phyloP scores from a whole-genome alignment of 2,888 invertebrate genomes.

The Leucophenga maculata region DNA sequence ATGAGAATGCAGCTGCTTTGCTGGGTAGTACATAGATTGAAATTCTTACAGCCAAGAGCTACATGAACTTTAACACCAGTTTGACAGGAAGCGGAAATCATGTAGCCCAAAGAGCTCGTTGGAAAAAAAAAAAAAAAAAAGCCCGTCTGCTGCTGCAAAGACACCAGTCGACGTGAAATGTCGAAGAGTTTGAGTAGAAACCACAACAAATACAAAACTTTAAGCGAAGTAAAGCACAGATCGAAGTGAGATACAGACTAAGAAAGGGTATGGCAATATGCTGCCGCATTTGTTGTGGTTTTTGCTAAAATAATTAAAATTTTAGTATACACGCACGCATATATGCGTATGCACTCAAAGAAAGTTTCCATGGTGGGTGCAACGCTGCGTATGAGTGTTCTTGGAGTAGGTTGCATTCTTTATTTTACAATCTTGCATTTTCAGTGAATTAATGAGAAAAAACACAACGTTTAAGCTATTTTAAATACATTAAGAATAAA shows the following conservation, averaged over 20 bases:
- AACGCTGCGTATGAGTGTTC: too few species aligned
- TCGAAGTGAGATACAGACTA: neutral
- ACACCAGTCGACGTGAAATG: neutral
- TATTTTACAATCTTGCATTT: too few species aligned
- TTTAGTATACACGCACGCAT: neutral
- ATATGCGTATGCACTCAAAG: too few species aligned
- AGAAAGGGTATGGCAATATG: too few species aligned
- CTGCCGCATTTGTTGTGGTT: conserved; percentile 16
- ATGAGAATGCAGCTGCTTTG: neutral
- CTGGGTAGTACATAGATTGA: neutral
- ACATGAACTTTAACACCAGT: neutral
- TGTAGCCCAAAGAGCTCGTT: neutral
- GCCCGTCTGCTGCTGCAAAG: too few species aligned
- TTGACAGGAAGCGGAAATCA: conserved; percentile 21
- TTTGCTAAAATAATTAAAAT: conserved; percentile 22
- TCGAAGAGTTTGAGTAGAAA: neutral
- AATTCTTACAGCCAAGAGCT: neutral
- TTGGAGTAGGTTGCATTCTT: too few species aligned
- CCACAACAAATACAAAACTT: conserved; percentile 11
- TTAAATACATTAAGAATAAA: too few species aligned
- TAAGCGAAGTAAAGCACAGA: neutral
- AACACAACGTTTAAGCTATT: too few species aligned
- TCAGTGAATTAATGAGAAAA: too few species aligned
- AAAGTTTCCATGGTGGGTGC: too few species aligned
- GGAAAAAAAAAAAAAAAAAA: neutral